Percentiles rank a stretch among this genome's conserved stretches.
These are phyloP conservation scores for Oryzaephilus surinamensis DNA, from an alignment of 1,140 invertebrate genomes.

Conservation along the genomic window DNA sequence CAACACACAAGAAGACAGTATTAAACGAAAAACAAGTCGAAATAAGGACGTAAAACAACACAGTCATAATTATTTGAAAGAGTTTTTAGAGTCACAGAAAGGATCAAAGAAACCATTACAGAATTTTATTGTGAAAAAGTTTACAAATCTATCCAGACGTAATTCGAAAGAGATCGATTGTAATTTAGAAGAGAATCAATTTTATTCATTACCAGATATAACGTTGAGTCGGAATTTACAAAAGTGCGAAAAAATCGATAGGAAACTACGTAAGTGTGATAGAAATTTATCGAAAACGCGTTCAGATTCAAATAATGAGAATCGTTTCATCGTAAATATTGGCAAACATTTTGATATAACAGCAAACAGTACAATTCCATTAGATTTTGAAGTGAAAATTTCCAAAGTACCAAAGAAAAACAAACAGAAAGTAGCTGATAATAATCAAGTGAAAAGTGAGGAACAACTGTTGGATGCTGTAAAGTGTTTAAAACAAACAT, in stretches of 20 bases:
- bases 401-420: constrained; percentile 30
- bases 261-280: constrained; percentile 44
- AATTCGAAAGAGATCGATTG: constrained; percentile 39
- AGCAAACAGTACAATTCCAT: constrained; percentile 23
- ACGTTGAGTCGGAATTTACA: constrained; percentile 52
- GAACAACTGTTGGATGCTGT: constrained; percentile 30
- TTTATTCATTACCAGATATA: constrained; percentile 55
- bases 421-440: constrained; percentile 15
- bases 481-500: constrained; percentile 27
- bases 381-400: constrained; percentile 35
- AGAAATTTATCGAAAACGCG: constrained; percentile 10
- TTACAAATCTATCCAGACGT: constrained; percentile 30
- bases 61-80: constrained; percentile 33
- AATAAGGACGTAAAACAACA: too few species aligned
- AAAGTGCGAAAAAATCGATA: constrained; percentile 54
- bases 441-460: constrained; percentile 13
- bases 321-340: constrained; percentile 35
- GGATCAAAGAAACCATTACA: constrained; percentile 32
- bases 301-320: constrained; percentile 16
- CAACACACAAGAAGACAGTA: constrained; percentile 27
- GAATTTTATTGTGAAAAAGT: constrained; percentile 31
- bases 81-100: constrained; percentile 33
- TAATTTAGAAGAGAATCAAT: constrained; percentile 51
- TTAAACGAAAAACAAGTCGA: too few species aligned
- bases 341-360: constrained; percentile 34